Evolutionary conservation across 37 sponge, comb jelly and placozoan species (phyloP), one percentile per base, ranked within the genome.

Genomic region (Crambe crambe): DNA sequence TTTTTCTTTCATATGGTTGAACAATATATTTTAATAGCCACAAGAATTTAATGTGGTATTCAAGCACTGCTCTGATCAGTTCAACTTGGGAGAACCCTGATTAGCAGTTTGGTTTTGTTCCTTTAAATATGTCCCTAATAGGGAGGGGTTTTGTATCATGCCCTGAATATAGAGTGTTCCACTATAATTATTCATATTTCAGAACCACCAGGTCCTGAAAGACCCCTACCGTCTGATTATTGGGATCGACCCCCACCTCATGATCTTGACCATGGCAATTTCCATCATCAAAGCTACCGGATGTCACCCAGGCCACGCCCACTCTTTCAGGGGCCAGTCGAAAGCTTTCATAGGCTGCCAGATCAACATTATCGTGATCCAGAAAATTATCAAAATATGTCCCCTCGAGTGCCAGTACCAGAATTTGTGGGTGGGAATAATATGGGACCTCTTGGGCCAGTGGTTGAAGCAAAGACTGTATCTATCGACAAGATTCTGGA

Each of bases 401-500:
- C 51, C 51, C 51, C 51, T 47, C 51, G 51, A 47, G 51, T 47
- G 51, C 51, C 51, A 47, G 6, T 47, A 12, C 51, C 12, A n/a
- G n/a, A n/a, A n/a, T n/a, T n/a, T n/a, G n/a, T n/a, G n/a, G n/a
- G n/a, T n/a, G n/a, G n/a, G n/a, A n/a, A n/a, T n/a, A n/a, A n/a
- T n/a, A n/a, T n/a, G n/a, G n/a, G n/a, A 47, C 51, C 51, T 6
- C 51, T 12, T 47, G 12, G 51, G 51, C 51, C 51, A 47, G 5
- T 41, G 60, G 81, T 76, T 38, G 70, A 75, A 35, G 30, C 54
- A 37, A 79, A 63, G 41, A 76, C 44, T 25, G 72, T 87, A 20
- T 58, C 82, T 59, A 71, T 82, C 12, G 88, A 87, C 15, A 77
- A 74, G 31, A 47, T 87, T 22, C 81, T 87, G 57, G 82, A 81